Evolutionary conservation across 2,797 vertebrate genomes (phyloP), one percentile per base, ranked within the genome.

Genomic region (Cossypha caffra): DNA sequence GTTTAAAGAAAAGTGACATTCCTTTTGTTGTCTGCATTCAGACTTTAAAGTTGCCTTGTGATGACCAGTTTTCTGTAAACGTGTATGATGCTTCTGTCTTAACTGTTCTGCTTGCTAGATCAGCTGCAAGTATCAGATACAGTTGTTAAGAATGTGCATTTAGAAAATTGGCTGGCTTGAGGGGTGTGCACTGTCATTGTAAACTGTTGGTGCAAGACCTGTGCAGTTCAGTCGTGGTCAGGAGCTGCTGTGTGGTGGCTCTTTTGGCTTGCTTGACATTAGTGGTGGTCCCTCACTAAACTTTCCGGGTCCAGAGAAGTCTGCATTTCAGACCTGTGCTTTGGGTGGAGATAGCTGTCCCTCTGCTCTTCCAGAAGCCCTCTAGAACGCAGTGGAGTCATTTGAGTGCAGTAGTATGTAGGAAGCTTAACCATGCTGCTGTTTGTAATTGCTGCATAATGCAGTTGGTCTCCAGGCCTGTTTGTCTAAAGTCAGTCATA

Each of bases 1-100:
- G 33, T 42, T 90, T 93, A 51, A 90, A 91, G 82, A 74, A 92
- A 93, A 93, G 69, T 91, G 88, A 90, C 94, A 95, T 95, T 96
- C 94, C 95, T 92, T 92, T 93, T 81, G 72, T 55, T 74, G 33
- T 88, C 82, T 92, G 82, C 73, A 37, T 89, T 94, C 66, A 69
- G 76, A 68, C 91, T 93, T 93, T 86, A 68, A 86, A 66, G 33
- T 42, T 90, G 91, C 54, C 40, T 74, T 86, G 43, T 76, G 73
- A 91, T 67, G 77, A 76, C 45, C 50, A 62, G 78, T 87, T 85
- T 89, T 82, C 57, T 91, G 66, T 91, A 75, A 61, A 35, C 7
- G 0, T n/a, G 31, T 86, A 7, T 40, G 23, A 59, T 83, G 35
- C 45, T 77, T 89, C 48, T 89, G 83, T 81, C 77, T 90, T 78